Conservation (phyloP, 1,140 invertebrate genomes). For the Propsilocerus akamusi region DNA sequence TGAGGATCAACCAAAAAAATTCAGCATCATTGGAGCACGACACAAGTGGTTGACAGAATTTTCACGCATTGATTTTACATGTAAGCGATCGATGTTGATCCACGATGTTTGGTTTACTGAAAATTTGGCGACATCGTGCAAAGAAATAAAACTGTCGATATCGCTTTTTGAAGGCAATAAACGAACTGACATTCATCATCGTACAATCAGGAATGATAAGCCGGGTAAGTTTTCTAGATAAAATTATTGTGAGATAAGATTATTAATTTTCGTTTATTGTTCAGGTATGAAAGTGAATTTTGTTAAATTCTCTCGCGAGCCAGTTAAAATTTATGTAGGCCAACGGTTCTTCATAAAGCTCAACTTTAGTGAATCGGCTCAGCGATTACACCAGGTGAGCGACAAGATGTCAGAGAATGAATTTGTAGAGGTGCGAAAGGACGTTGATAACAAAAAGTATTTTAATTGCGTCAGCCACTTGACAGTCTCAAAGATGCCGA, state of each 20-base stretch:
- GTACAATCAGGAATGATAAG: background rate
- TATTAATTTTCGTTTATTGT: background rate
- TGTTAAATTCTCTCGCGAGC: background rate
- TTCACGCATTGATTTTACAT: background rate
- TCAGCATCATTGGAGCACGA: background rate
- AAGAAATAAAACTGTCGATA: background rate
- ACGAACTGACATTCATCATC: background rate
- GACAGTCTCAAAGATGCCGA: background rate
- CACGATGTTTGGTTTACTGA: background rate
- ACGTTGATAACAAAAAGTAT: background rate
- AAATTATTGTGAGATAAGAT: too few species aligned
- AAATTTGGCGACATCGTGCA: background rate
- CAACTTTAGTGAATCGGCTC: background rate
- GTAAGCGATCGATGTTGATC: background rate
- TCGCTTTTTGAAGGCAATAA: background rate
- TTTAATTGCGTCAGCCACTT: background rate
- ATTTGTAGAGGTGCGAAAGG: background rate
- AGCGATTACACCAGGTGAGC: background rate
- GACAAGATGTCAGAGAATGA: background rate
- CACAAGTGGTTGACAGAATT: background rate
- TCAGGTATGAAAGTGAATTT: background rate
- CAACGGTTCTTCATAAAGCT: background rate
- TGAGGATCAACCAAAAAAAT: background rate
- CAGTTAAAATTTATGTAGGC: background rate
- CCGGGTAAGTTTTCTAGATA: background rate